Conservation (phyloP, 2,888 invertebrate genomes). For the Kuschelorhynchus macadamiae region DNA sequence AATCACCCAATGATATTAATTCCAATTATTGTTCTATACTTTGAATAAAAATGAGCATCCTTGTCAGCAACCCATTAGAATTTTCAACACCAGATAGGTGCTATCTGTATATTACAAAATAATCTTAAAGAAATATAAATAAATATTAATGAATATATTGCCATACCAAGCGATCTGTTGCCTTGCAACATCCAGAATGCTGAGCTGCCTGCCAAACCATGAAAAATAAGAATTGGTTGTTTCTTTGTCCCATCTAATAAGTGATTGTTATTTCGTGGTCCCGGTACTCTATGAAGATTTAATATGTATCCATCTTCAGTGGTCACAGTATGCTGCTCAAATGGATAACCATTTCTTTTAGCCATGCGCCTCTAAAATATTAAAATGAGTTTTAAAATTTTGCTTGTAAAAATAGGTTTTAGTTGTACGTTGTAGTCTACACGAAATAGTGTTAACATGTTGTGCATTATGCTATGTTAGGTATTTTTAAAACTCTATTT, state of each 20-base stretch:
- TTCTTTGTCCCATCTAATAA: conserved; percentile 10
- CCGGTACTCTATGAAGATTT: conserved; percentile 63
- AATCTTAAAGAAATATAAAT: not conserved
- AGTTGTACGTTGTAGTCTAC: too few relatives aligned
- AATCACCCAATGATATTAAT: too few relatives aligned
- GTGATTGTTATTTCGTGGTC: conserved; percentile 19
- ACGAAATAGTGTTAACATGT: too few relatives aligned
- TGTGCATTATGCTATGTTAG: too few relatives aligned
- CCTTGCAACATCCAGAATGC: conserved; percentile 54
- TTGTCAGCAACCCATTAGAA: too few relatives aligned
- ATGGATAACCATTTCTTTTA: conserved; percentile 73
- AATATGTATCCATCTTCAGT: conserved; percentile 88
- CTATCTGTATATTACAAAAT: too few relatives aligned
- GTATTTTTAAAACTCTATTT: too few relatives aligned
- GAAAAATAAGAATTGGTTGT: conserved; percentile 54
- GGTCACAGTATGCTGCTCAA: conserved; percentile 76
- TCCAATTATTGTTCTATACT: too few relatives aligned
- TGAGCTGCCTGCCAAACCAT: conserved; percentile 52
- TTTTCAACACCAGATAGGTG: too few relatives aligned
- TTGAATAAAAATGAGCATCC: too few relatives aligned
- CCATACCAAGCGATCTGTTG: conserved; percentile 52
- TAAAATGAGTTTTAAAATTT: not conserved
- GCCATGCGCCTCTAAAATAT: conserved; percentile 56
- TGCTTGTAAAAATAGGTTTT: too few relatives aligned
- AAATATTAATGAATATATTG: conserved; percentile 3